Base-by-base conservation (phyloP, 2,113 vertebrate species). In the Spizaetus ornatus region DNA sequence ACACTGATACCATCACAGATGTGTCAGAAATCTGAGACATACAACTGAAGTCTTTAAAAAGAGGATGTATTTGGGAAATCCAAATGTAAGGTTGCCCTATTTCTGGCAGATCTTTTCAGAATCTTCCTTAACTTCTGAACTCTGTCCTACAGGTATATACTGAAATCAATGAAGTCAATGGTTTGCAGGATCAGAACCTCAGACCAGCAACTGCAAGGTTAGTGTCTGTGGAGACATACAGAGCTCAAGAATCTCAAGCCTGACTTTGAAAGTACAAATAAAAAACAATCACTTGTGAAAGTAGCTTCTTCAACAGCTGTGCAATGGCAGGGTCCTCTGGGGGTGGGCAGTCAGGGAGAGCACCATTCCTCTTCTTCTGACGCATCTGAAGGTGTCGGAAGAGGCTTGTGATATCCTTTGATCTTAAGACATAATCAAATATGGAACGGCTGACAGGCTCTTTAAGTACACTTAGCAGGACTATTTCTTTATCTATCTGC, bases 401-500 rank as follows among this genome's bases (percentile, higher is more conserved):
- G 93, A 99, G 99, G 96, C 98, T 99, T 32, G 96, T 95, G 63
- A 99, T 99, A 90, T 99, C 99, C 97, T 99, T 99, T 48, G 99
- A 99, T 95, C 99, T 98, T 91, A 99, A 97, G 6, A 99, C 99
- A 93, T 99, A 99, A 97, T 99, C 99, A 90, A 99, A 99, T 98
- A 99, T 99, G 93, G 99, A 99, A 70, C 99, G 99, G 78, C 98
- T 99, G 62, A 99, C 99, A 10, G 99, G 99, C 78, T 99, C 99
- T 97, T 99, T 99, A 70, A 99, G 98, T 67, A 99, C 99, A 88
- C 99, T 99, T 69, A 99, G 98, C 25, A 99, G 98, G 16, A 99
- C 99, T 91, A 99, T 99, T 98, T 99, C 99, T 95, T 99, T 99
- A 95, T 99, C 99, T 73, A 99, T 99, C 99, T 99, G 97, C 45